Evolutionary conservation across 2,113 vertebrate genomes (phyloP), one percentile per base, ranked within the genome.

Genomic region (Ceyx melanurus): DNA sequence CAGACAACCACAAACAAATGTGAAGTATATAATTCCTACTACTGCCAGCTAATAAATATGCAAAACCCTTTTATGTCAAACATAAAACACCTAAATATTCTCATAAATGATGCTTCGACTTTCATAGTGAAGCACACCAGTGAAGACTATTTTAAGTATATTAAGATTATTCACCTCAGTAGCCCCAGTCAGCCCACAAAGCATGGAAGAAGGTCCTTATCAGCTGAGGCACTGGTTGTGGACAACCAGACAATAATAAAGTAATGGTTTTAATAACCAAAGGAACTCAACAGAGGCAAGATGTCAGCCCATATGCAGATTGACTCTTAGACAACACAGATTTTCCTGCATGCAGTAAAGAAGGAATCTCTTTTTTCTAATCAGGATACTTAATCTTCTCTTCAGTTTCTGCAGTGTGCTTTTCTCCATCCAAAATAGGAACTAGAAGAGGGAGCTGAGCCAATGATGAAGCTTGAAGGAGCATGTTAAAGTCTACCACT

Each of bases 21-120:
- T 76, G 54, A 76, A 61, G 46, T 57, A 20, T 10, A 50, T 77
- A 80, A 80, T 19, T 28, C 28, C 90, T 3, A 2, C 43, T 66
- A 29, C 50, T 20, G 1, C 66, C 79, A 73, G 26, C 58, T 91
- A 88, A 80, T 94, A 89, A 85, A 79, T 82, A 94, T 73, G 89
- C 78, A 86, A 89, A 95, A 43, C 4, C 60, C 64, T 95, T 85
- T 89, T 91, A 82, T 85, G 72, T 66, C 19, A 37, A 82, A 82
- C 75, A 92, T 92, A 54, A 85, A 95, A 86, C 81, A 85, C 35
- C 12, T 58, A 0, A 57, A 62, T 58, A 85, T 51, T 80, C 85
- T 80, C 8, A 1, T 66, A 89, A 87, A 80, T 46, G 13, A 80
- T 48, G 15, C 78, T 88, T 87, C 50, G 71, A 89, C 18, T 29